Base-by-base conservation (phyloP, 2,888 invertebrate genomes). In the Leucoma salicis region DNA sequence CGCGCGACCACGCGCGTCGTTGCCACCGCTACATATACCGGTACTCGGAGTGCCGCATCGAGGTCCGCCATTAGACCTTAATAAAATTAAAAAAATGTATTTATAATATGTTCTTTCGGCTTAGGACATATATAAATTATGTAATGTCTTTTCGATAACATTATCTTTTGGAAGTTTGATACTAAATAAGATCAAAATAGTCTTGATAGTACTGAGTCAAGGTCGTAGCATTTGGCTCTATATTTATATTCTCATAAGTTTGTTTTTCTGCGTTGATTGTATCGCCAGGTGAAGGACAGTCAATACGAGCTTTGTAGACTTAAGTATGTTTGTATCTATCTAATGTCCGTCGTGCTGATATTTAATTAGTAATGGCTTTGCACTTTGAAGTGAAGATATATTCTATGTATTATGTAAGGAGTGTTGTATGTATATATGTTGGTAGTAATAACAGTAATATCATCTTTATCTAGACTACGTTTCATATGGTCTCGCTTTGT, bases 171-270 rank as follows among this genome's bases (percentile, higher is more conserved):
- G 49, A 40, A 49, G 50, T 50, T 53, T 46, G 52, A 57, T 33
- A 29, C 31, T 36, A 44, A 36, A 28, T 39, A 43, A n/a, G 21
- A 46, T 50, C 57, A 51, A 53, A 55, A 63, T 57, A 71, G 58
- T 74, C 72, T 76, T 73, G 71, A 35, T 66, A 59, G 57, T 61
- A 57, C 53, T 63, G 56, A 80, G 81, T 80, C 78, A 82, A 82
- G 82, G 81, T 70, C 76, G 60, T 42, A 46, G 49, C 55, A 45
- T 51, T 61, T 57, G 57, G 62, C 56, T 41, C 45, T 43, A 46
- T 50, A 47, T 42, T 42, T 47, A 31, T 37, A 31, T 31, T 33
- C 27, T 39, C 34, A 13, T 24, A 45, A 11, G 49, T 55, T 58
- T 62, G 43, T 44, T 50, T 53, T 46, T 35, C 34, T 53, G 48